A percentile compares a stretch with the other conserved stretches of the same genome.
These are phyloP conservation scores for Parazoanthus atlanticus DNA, from an alignment of 92 coral and sea anemone genomes.

Conservation along the genomic window DNA sequence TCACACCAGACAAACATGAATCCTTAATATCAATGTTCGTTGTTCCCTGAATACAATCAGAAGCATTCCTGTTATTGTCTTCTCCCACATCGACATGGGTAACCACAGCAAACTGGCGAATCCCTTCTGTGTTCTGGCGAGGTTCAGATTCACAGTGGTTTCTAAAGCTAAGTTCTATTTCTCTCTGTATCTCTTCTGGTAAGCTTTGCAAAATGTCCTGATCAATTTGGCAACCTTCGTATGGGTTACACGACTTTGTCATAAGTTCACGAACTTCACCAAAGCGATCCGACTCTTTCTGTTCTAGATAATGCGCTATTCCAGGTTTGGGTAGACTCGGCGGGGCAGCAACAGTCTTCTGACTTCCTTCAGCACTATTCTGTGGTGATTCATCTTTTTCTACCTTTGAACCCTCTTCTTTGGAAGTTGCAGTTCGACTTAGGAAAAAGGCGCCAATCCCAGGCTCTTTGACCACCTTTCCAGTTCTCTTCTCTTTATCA, in stretches of 20 bases:
- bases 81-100: neutral
- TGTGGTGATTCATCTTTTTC: neutral
- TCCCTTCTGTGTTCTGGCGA: slow-evolving; percentile 16
- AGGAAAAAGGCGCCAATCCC: slow-evolving; percentile 42
- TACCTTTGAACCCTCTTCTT: neutral
- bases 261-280: neutral
- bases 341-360: neutral
- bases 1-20: neutral
- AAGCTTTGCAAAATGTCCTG: slow-evolving; percentile 54
- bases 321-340: neutral
- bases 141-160: slow-evolving; percentile 9
- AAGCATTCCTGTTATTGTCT: neutral
- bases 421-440: neutral
- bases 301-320: neutral
- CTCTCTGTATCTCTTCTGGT: slow-evolving; percentile 75
- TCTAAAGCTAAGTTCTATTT: slow-evolving; percentile 53
- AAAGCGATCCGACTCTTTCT: neutral
- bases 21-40: neutral
- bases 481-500: neutral
- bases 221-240: slow-evolving; percentile 64
- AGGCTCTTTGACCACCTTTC: slow-evolving; percentile 2
- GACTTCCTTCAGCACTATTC: neutral
- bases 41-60: neutral
- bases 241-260: slow-evolving; percentile 41
- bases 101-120: slow-evolving; percentile 7